Conservation (phyloP, 2,888 invertebrate species). For the Pyrrhosoma nymphula region DNA sequence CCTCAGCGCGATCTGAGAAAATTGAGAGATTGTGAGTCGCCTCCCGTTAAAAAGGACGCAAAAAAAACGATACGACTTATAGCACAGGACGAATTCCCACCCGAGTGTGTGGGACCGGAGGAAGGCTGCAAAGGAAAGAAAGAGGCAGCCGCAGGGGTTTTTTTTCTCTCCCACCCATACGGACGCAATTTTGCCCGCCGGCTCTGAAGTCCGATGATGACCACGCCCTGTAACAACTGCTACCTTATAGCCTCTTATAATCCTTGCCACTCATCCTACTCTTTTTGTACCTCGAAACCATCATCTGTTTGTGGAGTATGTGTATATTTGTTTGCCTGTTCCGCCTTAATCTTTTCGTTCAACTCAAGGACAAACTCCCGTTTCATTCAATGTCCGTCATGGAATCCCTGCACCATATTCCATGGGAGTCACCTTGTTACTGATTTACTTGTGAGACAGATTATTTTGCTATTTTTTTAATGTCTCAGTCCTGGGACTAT, state of each 20-base stretch:
- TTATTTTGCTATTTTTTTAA: no score
- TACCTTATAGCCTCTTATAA: not conserved
- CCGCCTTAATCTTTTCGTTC: not conserved
- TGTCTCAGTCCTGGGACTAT: no score
- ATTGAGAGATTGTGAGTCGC: not conserved
- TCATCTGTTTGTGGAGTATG: not conserved
- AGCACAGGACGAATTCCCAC: not conserved
- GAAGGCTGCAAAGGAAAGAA: not conserved
- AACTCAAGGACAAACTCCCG: not conserved
- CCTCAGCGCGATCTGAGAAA: not conserved
- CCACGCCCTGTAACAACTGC: conserved; percentile 12
- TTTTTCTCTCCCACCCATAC: not conserved
- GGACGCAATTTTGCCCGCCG: not conserved
- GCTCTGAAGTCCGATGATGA: not conserved
- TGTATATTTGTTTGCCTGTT: not conserved
- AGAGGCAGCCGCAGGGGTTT: not conserved
- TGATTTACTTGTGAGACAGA: no score
- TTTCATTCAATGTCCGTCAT: not conserved
- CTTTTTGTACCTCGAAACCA: not conserved
- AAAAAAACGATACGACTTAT: not conserved
- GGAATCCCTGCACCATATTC: not conserved
- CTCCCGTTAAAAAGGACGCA: not conserved
- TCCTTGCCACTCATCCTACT: not conserved
- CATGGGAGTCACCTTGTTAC: no score
- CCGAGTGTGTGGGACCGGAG: not conserved